Base-by-base conservation (phyloP, 2,888 invertebrate species). In the Halocaridina rubra region DNA sequence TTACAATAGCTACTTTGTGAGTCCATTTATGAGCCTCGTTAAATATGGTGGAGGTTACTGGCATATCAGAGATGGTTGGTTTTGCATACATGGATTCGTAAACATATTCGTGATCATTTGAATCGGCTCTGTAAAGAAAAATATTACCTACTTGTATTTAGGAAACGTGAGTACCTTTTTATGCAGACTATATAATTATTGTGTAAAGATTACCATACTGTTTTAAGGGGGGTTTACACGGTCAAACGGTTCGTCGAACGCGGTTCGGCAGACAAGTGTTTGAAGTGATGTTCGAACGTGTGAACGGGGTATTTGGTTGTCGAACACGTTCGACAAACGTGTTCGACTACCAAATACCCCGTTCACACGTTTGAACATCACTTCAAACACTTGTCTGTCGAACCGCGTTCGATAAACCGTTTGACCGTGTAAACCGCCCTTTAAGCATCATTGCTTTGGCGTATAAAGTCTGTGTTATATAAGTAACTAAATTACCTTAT, bases 1-100 rank as follows among this genome's bases (percentile, higher is more conserved):
- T 30, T 22, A 80, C 80, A 53, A 61, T 24, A 27, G 80, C 80
- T 27, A 27, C 72, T 29, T 80, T 80, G 32, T 72, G 71, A 19
- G 30, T 27, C 80, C 80, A 80, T n/a, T 72, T 80, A 5, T 16
- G 8, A 29, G 24, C 33, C 0, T 80, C 72, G 10, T 69, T 8
- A 27, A 80, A 59, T 2, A 80, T 27, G 3, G 16, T 10, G 0
- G 33, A n/a, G n/a, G 72, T 3, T 2, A 39, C 0, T 16, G 61
- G 72, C 10, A 33, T 33, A 22, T 24, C 29, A 27, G 59, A n/a
- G 13, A 57, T 16, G 5, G 30, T 16, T 2, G 57, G 16, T 3
- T 59, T 10, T 16, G 59, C 30, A 32, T 29, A 19, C 13, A 10
- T 22, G 4, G 76, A 59, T 22, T 30, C 59, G 29, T 29, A 8